These are phyloP conservation scores for Limnodromus scolopaceus DNA, from an alignment of 2,797 vertebrate genomes.

Conservation along the genomic window DNA sequence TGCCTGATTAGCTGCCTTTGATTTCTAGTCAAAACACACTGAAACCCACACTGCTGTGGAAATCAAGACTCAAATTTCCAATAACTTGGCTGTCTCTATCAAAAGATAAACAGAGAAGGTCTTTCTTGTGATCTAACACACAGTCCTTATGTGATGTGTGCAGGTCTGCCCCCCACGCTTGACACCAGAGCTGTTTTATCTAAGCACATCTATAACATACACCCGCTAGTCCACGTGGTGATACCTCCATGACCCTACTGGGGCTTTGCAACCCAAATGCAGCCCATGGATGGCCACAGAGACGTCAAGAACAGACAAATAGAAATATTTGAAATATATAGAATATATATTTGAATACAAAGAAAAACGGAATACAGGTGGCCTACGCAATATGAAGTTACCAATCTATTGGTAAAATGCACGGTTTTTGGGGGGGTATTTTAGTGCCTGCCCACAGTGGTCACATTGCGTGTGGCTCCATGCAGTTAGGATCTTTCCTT, in stretches of 20 bases:
- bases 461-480: background rate
- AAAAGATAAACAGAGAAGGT: background rate
- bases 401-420: background rate
- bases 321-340: background rate
- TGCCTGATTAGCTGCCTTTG: background rate
- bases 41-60: background rate
- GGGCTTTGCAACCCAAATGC: background rate
- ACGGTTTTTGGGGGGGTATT: background rate
- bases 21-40: constrained; percentile 52
- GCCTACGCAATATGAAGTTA: rapidly evolving
- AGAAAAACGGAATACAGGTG: background rate
- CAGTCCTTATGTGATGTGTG: rapidly evolving
- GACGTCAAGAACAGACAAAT: background rate
- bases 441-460: background rate
- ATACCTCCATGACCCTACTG: background rate
- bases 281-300: background rate
- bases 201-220: background rate
- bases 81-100: background rate
- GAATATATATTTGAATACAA: no score
- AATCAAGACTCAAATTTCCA: background rate
- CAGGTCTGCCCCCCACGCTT: rapidly evolving
- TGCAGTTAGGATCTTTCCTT: background rate
- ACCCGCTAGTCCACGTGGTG: rapidly evolving
- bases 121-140: background rate
- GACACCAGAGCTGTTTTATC: background rate